Percentiles rank a stretch among this genome's conserved stretches.
These are phyloP conservation scores for Bostrychus sinensis DNA, from an alignment of 2,113 vertebrate genomes.

Conservation along the genomic window DNA sequence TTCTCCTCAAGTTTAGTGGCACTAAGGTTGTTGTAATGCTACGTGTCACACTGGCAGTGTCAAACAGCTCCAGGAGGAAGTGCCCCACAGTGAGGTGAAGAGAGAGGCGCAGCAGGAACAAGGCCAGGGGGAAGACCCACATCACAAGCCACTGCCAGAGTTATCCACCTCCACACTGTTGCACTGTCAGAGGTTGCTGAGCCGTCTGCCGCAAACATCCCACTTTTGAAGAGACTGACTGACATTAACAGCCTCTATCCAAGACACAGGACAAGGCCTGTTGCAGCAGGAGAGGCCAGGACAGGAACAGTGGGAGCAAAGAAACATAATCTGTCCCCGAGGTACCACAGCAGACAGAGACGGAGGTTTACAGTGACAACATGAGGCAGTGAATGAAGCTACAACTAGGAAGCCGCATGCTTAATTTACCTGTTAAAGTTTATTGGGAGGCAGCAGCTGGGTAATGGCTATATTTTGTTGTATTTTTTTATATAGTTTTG, in stretches of 20 bases:
- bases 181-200: slow-evolving; percentile 32
- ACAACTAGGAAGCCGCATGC: too few species aligned
- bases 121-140: slow-evolving; percentile 5
- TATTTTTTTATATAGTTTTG: too few species aligned
- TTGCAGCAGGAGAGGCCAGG: background rate
- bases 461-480: too few species aligned
- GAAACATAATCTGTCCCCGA: slow-evolving; percentile 3
- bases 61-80: slow-evolving; percentile 13
- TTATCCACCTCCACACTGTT: slow-evolving; percentile 19
- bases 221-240: slow-evolving; percentile 5
- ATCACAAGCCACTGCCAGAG: slow-evolving; percentile 30
- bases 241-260: background rate
- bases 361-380: background rate
- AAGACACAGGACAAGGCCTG: background rate
- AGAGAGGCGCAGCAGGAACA: background rate
- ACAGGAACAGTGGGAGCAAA: background rate
- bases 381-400: background rate
- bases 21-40: slow-evolving; percentile 12
- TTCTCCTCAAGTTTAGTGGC: background rate
- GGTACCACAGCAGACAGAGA: background rate
- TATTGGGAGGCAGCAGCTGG: too few species aligned
- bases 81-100: slow-evolving; percentile 33
- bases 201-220: slow-evolving; percentile 26
- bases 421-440: too few species aligned
- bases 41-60: slow-evolving; percentile 8